Evolutionary conservation across 1,140 invertebrate species (phyloP).

Genomic region (Drosophila pruinosa): DNA sequence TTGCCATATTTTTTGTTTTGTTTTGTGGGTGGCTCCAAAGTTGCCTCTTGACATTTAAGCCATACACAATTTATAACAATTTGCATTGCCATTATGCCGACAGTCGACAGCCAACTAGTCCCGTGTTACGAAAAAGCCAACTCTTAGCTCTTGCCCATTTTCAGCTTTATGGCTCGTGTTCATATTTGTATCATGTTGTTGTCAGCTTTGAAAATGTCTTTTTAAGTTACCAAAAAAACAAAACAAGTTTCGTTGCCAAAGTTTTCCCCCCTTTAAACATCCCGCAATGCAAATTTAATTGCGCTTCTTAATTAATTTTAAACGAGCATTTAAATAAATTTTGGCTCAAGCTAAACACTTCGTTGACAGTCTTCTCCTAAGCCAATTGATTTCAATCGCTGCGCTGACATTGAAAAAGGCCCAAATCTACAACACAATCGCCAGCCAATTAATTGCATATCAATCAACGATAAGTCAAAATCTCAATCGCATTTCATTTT

Average conservation of each 20-base stretch:
- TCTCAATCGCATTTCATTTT: not conserved
- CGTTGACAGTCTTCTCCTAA: constrained; percentile 8
- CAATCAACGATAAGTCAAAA: not conserved
- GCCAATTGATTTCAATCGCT: not conserved
- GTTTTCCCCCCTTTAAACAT: not conserved
- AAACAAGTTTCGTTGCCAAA: constrained; percentile 20
- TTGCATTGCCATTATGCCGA: constrained; percentile 50
- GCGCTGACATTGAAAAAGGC: constrained; percentile 20
- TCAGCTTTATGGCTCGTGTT: constrained; percentile 44
- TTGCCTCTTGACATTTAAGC: constrained; percentile 61
- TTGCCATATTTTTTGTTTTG: constrained; percentile 41
- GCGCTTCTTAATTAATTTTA: constrained; percentile 36
- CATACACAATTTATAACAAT: constrained; percentile 69
- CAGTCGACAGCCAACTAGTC: not conserved
- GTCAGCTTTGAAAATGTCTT: constrained; percentile 16
- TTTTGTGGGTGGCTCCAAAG: constrained; percentile 52
- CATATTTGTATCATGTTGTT: constrained; percentile 14
- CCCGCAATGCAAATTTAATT: constrained; percentile 44
- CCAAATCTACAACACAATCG: constrained; percentile 16
- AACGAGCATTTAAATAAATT: constrained; percentile 26
- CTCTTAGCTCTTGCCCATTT: constrained; percentile 13
- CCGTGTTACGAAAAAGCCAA: constrained; percentile 33
- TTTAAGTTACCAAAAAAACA: not conserved
- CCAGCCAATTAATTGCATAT: not conserved
- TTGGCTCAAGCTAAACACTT: constrained; percentile 13